Base-by-base conservation (phyloP, 2,797 vertebrate species). In the Catostomus latipinnis region DNA sequence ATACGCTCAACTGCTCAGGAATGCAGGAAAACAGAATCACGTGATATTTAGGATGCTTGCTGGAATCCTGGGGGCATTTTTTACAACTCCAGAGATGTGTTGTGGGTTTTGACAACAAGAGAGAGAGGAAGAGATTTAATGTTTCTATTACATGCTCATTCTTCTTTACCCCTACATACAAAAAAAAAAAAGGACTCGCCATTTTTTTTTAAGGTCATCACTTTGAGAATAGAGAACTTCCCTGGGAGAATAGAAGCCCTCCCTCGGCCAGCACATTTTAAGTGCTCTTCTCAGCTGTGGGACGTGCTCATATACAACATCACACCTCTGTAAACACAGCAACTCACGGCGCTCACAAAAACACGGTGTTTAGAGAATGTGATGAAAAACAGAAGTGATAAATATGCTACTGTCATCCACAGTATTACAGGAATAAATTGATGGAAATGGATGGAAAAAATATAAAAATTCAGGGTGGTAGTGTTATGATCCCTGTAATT, bases 1-100 rank as follows among this genome's bases (percentile, higher is more conserved):
- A 11, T 82, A 76, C 50, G 82, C 74, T 75, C 57, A 67, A 69
- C 46, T 22, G 56, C 65, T 63, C 58, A 85, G 89, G 87, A 89
- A 89, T 88, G 88, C 85, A 86, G 75, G 71, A 85, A 87, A 87
- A 88, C 80, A 81, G 61, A 81, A 76, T 88, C 88, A 88, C 79
- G 86, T 86, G 87, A 87, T 81, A 81, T 67, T 67, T 76, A 71
- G 81, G 83, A 86, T 84, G 86, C 81, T 83, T 53, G 12, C 49
- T 73, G 82, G 83, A 85, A 87, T 85, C 78, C 80, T 73, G 71
- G 49, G 78, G 71, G 53, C 49, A 34, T 71, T 76, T 84, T 78
- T 73, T 74, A 58, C 22, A 13, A 63, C 69, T 85, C 58, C 60
- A 71, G 68, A 81, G 85, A 84, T 62, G 45, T 76, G 54, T 70